Evolutionary conservation across 2,797 vertebrate genomes (phyloP).

Genomic region (Acipenser ruthenus): DNA sequence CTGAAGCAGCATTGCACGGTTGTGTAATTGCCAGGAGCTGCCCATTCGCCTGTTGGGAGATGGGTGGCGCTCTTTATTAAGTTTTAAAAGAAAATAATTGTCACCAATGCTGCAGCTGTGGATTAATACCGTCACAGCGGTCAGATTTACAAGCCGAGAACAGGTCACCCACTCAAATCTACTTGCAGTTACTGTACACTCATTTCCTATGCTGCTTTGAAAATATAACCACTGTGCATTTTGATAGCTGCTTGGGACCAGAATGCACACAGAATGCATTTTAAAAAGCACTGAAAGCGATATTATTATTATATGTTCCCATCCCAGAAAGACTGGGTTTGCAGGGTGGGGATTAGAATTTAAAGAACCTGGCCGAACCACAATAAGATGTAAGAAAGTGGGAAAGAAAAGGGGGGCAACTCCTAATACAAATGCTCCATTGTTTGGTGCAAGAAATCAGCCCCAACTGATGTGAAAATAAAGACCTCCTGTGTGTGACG

Average conservation of each 20-base stretch:
- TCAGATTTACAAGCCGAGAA: not conserved
- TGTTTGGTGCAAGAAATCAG: slow-evolving; percentile 13
- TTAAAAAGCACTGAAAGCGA: not conserved
- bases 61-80: slow-evolving; percentile 13
- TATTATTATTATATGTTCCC: not conserved
- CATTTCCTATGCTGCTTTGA: too few relatives aligned
- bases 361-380: too few relatives aligned
- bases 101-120: not conserved
- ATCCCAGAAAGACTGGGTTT: not conserved
- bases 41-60: slow-evolving; percentile 2
- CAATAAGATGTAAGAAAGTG: too few relatives aligned
- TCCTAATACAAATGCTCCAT: slow-evolving; percentile 8
- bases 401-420: not conserved
- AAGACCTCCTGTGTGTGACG: slow-evolving; percentile 1
- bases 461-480: slow-evolving; percentile 10
- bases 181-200: not conserved
- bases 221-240: too few relatives aligned
- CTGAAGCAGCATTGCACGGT: not conserved
- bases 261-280: not conserved
- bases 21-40: not conserved
- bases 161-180: not conserved
- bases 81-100: not conserved
- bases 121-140: not conserved
- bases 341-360: not conserved
- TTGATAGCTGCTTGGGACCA: too few relatives aligned